Conservation (phyloP, 1,140 invertebrate genomes). For the Holcopasites calliopsidis region DNA sequence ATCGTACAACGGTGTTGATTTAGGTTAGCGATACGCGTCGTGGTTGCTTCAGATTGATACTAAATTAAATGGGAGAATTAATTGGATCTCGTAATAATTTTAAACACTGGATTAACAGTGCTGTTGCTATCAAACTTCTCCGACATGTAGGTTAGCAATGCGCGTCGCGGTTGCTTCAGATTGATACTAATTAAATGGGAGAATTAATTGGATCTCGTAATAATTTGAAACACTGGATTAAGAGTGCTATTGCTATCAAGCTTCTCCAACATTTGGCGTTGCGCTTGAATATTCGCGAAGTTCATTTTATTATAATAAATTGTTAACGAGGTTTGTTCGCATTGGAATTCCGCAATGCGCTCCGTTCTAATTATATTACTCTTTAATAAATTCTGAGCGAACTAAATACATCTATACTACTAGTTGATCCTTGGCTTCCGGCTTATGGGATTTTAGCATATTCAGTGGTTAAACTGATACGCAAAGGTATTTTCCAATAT, state of each 20-base stretch:
- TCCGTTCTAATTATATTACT: neutral
- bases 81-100: constrained; percentile 1
- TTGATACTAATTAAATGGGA: constrained; percentile 21
- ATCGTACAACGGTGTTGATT: neutral
- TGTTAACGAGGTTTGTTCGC: neutral
- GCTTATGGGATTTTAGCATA: neutral
- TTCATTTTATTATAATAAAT: neutral
- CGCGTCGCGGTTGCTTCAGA: neutral
- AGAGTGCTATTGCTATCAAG: neutral
- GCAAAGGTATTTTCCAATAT: neutral
- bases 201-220: constrained; percentile 18
- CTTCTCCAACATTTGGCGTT: neutral
- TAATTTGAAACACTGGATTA: constrained; percentile 15
- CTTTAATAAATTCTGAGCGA: neutral
- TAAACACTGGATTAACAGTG: constrained; percentile 14
- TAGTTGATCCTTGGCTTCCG: neutral
- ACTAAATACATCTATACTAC: neutral
- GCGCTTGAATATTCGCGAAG: neutral
- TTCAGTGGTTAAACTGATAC: too few species aligned
- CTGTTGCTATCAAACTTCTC: neutral
- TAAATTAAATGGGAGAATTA: constrained; percentile 26
- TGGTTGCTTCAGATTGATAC: neutral
- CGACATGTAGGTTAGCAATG: neutral
- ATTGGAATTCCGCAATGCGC: neutral
- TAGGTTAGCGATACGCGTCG: neutral